Evolutionary conservation across 2,113 vertebrate species (phyloP), one percentile per base, ranked within the genome.

Genomic region (Xenopus borealis): DNA sequence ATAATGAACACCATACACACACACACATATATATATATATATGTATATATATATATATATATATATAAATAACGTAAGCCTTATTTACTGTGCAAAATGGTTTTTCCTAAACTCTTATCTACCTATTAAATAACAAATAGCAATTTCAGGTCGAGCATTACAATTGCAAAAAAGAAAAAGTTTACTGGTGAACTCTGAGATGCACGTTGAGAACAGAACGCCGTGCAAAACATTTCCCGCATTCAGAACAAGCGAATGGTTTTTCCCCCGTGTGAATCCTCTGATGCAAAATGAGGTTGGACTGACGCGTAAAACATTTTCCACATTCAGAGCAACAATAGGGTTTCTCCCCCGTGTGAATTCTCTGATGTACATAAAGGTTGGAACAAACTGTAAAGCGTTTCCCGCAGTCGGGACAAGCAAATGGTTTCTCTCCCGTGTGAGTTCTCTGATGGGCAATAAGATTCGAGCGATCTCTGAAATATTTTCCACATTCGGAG

Each of bases 251-350:
- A 7, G 17, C 17, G 17, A 65, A 65, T n/a, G 63, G 63, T 33
- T 65, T 65, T 10, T n/a, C 33, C 4, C 63, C 63, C 9, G 63
- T 65, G 63, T 65, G 63, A 40, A n/a, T 65, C 17, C 40, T 65
- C 63, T 65, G 63, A 10, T 65, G 63, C 9, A 44, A 17, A 46
- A 17, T 9, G 8, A 65, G 63, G 14, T 6, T 10, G 2, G 13
- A n/a, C 63, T 44, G 30, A 2, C n/a, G 17, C 4, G 63, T 44
- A 11, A 44, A 65, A 18, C 63, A 45, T 45, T 65, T 65, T 2
- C 30, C 63, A 13, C 63, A 65, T 10, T 44, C 7, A 10, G 63
- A 65, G 40, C 63, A 65, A 14, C 12, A 8, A 65, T n/a, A 65
- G 9, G 63, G 63, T 18, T 45, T 65, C 17, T 65, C 63, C 16